Evolutionary conservation across 35 echinoderm and acorn worm genomes (phyloP).

Genomic region (Eucidaris tribuloides): DNA sequence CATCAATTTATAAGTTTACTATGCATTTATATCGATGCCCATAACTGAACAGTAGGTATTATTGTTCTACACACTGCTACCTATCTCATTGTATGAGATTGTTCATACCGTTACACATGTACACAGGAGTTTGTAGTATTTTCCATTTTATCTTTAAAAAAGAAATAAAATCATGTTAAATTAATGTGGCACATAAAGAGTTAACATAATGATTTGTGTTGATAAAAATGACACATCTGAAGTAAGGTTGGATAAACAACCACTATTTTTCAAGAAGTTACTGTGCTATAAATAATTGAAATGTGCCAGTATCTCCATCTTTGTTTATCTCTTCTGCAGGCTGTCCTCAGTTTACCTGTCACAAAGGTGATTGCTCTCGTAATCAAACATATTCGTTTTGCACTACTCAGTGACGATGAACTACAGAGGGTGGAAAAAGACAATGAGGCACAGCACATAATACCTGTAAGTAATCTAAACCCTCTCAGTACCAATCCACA

Average conservation of each 20-base stretch:
- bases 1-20: no score
- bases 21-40: no score
- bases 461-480: conserved; percentile 71
- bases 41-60: no score
- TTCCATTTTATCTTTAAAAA: no score
- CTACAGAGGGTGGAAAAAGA: conserved; percentile 50
- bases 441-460: conserved; percentile 30
- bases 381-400: conserved; percentile 42
- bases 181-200: no score
- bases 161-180: no score
- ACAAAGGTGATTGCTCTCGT: conserved; percentile 15
- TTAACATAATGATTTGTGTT: neutral
- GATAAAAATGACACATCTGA: neutral
- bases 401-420: conserved; percentile 45
- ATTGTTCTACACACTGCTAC: no score
- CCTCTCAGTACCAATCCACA: no score
- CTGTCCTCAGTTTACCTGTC: conserved; percentile 11
- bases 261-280: neutral
- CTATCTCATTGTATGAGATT: no score
- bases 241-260: neutral
- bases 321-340: conserved; percentile 9
- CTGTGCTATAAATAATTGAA: neutral
- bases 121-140: no score
- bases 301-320: neutral
- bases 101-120: no score